phyloP scores from a whole-genome alignment of 2,797 vertebrate species.

The Chaetophractus vellerosus region DNA sequence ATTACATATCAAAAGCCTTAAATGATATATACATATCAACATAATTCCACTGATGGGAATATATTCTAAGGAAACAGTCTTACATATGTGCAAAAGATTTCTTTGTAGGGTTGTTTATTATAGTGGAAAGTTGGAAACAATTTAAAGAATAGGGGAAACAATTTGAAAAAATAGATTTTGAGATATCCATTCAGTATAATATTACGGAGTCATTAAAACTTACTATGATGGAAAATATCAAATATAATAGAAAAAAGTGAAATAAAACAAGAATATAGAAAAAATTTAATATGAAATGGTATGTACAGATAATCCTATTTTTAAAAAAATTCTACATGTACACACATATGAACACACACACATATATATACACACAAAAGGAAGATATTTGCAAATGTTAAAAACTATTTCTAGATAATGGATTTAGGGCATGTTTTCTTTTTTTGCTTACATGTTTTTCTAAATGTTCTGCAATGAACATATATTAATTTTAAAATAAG shows the following conservation, averaged over 20 bases:
- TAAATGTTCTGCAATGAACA: neutral
- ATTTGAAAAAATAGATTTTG: neutral
- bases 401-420: neutral
- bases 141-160: neutral
- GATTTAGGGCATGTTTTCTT: neutral
- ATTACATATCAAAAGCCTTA: neutral
- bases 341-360: neutral
- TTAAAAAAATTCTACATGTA: neutral
- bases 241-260: neutral
- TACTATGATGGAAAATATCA: neutral
- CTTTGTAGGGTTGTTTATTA: neutral
- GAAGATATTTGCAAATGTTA: neutral
- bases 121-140: neutral
- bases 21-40: neutral
- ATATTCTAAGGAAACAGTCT: constrained; percentile 1
- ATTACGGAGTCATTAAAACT: neutral
- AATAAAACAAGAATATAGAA: neutral
- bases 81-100: neutral
- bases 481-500: neutral
- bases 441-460: neutral
- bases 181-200: neutral
- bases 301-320: no score
- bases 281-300: neutral
- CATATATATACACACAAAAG: neutral
- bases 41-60: neutral